Percentiles rank a stretch among this genome's conserved stretches.
Evolutionary conservation across 2,888 invertebrate genomes (phyloP).

Genomic region (Priocnemis perturbator): DNA sequence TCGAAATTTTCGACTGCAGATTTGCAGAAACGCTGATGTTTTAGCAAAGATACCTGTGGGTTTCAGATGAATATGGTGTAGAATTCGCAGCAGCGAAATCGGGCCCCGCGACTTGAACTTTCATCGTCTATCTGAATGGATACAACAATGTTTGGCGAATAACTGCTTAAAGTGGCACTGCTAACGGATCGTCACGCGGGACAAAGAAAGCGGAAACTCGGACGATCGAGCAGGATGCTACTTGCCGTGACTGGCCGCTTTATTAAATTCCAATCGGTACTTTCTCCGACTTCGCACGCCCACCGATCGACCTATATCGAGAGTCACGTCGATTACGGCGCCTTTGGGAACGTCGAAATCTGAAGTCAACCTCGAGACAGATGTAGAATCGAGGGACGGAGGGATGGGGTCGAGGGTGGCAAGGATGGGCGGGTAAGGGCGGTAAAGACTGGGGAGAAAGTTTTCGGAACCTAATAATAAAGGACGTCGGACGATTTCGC

Average conservation of each 20-base stretch:
- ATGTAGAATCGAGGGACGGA: background rate
- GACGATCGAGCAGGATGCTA: too few relatives aligned
- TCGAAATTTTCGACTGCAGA: too few relatives aligned
- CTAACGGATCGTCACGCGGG: too few relatives aligned
- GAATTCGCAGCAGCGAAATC: too few relatives aligned
- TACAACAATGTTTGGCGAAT: too few relatives aligned
- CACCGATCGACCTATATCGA: constrained; percentile 6
- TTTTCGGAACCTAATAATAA: constrained; percentile 40
- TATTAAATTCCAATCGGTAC: constrained; percentile 44
- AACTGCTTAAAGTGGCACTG: too few relatives aligned
- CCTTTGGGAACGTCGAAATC: background rate
- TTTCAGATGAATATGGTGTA: too few relatives aligned
- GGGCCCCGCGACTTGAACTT: too few relatives aligned
- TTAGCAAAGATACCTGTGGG: too few relatives aligned
- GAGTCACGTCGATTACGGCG: background rate
- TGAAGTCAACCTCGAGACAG: constrained; percentile 2
- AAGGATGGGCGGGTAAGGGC: constrained; percentile 35
- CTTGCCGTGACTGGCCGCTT: constrained; percentile 14
- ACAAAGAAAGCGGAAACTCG: too few relatives aligned
- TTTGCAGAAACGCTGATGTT: too few relatives aligned
- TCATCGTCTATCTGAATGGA: too few relatives aligned
- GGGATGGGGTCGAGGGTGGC: background rate
- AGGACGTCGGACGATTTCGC: constrained; percentile 3
- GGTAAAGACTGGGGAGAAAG: constrained; percentile 32
- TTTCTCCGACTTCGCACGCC: constrained; percentile 11